Evolutionary conservation across 2,888 invertebrate species (phyloP).

Genomic region (Dolomedes plantarius): DNA sequence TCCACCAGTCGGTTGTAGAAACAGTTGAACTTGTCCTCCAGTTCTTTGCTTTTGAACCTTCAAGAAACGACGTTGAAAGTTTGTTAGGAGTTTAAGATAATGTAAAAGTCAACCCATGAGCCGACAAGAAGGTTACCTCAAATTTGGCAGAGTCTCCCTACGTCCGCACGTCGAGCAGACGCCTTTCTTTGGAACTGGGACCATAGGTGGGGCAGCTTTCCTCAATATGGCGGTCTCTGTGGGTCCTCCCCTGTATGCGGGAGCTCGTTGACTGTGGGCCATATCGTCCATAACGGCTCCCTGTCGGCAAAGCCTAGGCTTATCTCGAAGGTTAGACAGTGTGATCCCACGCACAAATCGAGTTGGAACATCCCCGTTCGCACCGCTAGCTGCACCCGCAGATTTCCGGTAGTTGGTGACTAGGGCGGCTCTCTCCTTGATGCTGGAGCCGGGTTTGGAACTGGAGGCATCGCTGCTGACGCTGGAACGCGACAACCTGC

Average conservation of each 20-base stretch:
- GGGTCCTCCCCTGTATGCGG: constrained; percentile 41
- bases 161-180: constrained; percentile 72
- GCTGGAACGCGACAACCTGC: constrained; percentile 86
- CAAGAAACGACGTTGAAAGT: background rate
- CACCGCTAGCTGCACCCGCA: constrained; percentile 39
- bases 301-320: constrained; percentile 87
- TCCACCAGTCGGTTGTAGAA: constrained; percentile 73
- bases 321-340: constrained; percentile 77
- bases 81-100: too few species aligned
- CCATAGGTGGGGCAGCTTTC: constrained; percentile 17
- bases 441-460: constrained; percentile 60
- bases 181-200: constrained; percentile 33
- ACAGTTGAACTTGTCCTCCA: constrained; percentile 73
- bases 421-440: constrained; percentile 73
- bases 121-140: too few species aligned
- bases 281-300: constrained; percentile 83
- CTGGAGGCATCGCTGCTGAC: constrained; percentile 81
- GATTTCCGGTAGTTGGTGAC: constrained; percentile 73
- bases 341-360: constrained; percentile 46
- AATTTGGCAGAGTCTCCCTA: constrained; percentile 63
- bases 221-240: constrained; percentile 59
- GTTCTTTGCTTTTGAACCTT: constrained; percentile 72
- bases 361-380: constrained; percentile 52
- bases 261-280: background rate
- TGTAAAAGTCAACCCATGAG: too few species aligned